Evolutionary conservation across 2,888 invertebrate genomes (phyloP).

Genomic region (Sarcophaga variegata): DNA sequence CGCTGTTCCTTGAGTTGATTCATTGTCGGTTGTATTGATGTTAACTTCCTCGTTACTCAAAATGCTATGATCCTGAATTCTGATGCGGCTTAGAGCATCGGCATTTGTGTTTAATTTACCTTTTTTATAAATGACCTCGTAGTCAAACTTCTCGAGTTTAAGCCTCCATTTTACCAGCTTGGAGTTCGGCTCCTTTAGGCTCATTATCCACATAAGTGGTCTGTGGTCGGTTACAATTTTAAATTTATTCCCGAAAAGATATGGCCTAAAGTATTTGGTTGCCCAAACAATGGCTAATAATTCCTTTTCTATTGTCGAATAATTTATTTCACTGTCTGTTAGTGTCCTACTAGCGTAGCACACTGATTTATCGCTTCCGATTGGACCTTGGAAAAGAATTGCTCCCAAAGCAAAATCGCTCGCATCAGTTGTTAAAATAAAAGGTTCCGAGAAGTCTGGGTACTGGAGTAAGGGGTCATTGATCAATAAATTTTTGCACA

Average conservation of each 20-base stretch:
- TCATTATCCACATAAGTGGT: conserved; percentile 17
- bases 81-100: conserved; percentile 66
- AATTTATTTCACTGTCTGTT: conserved; percentile 69
- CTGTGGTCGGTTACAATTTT: conserved; percentile 20
- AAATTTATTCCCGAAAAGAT: conserved; percentile 6
- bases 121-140: conserved; percentile 71
- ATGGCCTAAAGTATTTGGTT: not conserved
- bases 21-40: conserved; percentile 51
- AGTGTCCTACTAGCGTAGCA: conserved; percentile 73
- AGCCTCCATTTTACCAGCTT: no score
- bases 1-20: conserved; percentile 38
- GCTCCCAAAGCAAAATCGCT: conserved; percentile 73
- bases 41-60: conserved; percentile 15
- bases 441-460: conserved; percentile 74
- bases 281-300: no score
- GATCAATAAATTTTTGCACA: conserved; percentile 63
- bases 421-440: conserved; percentile 76
- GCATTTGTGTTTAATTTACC: conserved; percentile 68
- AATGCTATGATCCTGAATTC: not conserved
- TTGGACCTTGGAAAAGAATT: conserved; percentile 73
- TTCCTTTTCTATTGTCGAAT: conserved; percentile 69
- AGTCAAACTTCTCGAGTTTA: conserved; percentile 62
- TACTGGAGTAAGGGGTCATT: conserved; percentile 59
- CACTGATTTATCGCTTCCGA: conserved; percentile 72
- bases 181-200: conserved; percentile 20